These are phyloP conservation scores for Drosophila macrospina DNA, from an alignment of 2,888 invertebrate species.

Conservation along the genomic window DNA sequence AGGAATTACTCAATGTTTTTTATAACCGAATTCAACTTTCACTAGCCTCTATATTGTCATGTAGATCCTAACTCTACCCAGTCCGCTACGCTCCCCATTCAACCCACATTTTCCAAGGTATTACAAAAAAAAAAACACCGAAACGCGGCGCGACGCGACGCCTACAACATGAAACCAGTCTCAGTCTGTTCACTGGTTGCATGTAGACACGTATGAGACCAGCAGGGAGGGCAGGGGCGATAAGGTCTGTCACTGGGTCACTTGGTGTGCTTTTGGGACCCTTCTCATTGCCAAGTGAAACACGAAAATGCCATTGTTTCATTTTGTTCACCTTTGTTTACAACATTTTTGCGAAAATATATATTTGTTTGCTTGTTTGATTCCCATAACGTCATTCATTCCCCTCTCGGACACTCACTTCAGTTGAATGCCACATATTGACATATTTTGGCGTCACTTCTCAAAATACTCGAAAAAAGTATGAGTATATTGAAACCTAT, in stretches of 20 bases:
- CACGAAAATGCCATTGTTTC: constrained; percentile 60
- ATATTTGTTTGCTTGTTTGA: constrained; percentile 15
- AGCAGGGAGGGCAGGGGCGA: constrained; percentile 14
- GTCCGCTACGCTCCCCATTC: constrained; percentile 31
- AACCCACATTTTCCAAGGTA: constrained; percentile 20
- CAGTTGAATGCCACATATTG: constrained; percentile 39
- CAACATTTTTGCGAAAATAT: constrained; percentile 25
- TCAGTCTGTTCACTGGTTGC: constrained; percentile 12
- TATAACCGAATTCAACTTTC: constrained; percentile 13
- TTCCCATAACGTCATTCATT: constrained; percentile 35
- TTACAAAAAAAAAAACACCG: neutral
- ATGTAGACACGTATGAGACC: constrained; percentile 21
- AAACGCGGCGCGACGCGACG: constrained; percentile 21
- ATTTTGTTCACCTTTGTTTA: constrained; percentile 45
- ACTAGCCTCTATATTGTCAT: constrained; percentile 20
- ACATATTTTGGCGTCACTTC: constrained; percentile 31
- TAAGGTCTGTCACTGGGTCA: constrained; percentile 66
- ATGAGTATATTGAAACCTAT: too few relatives aligned
- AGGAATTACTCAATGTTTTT: neutral
- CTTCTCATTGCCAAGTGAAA: constrained; percentile 52
- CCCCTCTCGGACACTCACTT: constrained; percentile 31
- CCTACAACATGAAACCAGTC: constrained; percentile 54
- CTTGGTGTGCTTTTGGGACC: constrained; percentile 25
- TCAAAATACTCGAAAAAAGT: constrained; percentile 21
- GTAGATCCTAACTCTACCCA: constrained; percentile 11